phyloP scores from a whole-genome alignment of 2,797 vertebrate species.

The Helostoma temminkii region DNA sequence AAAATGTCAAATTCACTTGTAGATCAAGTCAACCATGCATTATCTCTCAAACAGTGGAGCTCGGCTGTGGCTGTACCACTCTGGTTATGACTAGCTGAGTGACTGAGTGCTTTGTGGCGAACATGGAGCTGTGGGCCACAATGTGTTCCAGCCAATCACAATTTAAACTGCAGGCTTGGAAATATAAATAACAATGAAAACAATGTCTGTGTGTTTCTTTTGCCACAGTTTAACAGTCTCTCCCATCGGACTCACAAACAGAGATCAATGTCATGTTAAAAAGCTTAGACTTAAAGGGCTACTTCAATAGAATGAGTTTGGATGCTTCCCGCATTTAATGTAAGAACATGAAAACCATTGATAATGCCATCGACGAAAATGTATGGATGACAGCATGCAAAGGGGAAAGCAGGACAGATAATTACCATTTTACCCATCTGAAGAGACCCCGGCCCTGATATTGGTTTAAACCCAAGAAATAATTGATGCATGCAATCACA shows the following conservation, averaged over 20 bases:
- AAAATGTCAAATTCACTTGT: slow-evolving; percentile 87
- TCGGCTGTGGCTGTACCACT: slow-evolving; percentile 71
- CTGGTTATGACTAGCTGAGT: slow-evolving; percentile 61
- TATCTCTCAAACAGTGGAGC: slow-evolving; percentile 82
- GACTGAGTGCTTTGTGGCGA: slow-evolving; percentile 66
- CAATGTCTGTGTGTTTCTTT: slow-evolving; percentile 17
- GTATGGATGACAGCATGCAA: slow-evolving; percentile 68
- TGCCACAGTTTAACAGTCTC: slow-evolving; percentile 21
- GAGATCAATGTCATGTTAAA: slow-evolving; percentile 24
- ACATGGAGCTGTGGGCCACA: slow-evolving; percentile 52
- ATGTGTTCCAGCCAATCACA: slow-evolving; percentile 55
- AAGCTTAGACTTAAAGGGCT: slow-evolving; percentile 31
- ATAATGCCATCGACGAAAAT: slow-evolving; percentile 67
- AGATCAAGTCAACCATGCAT: slow-evolving; percentile 87
- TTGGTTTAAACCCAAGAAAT: slow-evolving; percentile 86
- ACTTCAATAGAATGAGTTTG: slow-evolving; percentile 36
- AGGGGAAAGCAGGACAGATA: slow-evolving; percentile 72
- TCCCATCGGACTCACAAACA: slow-evolving; percentile 36
- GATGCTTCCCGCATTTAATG: slow-evolving; percentile 33
- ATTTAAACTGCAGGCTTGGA: slow-evolving; percentile 46
- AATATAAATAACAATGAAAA: slow-evolving; percentile 25
- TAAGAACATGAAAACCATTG: slow-evolving; percentile 52
- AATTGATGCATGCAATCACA: slow-evolving; percentile 88
- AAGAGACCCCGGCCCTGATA: slow-evolving; percentile 79
- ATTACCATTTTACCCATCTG: slow-evolving; percentile 82